Conservation (phyloP, 2,113 vertebrate genomes). For the Cichladusa arquata region DNA sequence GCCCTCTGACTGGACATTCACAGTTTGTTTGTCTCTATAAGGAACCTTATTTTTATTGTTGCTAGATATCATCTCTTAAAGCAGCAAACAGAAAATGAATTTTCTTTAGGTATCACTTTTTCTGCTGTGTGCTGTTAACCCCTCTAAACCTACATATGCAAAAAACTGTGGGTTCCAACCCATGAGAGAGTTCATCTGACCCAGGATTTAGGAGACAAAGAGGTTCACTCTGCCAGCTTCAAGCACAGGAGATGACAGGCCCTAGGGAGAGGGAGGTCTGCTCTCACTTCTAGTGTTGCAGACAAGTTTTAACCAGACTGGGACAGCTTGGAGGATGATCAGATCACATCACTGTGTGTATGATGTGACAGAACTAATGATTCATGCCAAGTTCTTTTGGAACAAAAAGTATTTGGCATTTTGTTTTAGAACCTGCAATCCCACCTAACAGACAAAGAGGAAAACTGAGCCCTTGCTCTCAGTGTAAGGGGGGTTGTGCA, state of each 20-base stretch:
- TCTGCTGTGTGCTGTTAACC: neutral
- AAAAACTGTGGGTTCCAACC: neutral
- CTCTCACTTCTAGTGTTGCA: neutral
- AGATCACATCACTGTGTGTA: neutral
- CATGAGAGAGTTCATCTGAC: neutral
- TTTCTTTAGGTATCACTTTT: neutral
- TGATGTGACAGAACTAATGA: neutral
- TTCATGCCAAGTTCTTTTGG: neutral
- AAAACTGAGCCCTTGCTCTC: neutral
- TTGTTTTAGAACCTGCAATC: neutral
- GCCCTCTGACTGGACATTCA: neutral
- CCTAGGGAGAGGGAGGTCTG: neutral
- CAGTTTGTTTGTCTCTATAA: neutral
- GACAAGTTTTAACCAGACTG: neutral
- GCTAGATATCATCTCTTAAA: neutral
- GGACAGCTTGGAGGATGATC: neutral
- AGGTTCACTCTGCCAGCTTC: neutral
- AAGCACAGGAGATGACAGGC: neutral
- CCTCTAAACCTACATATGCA: neutral
- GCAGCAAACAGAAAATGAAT: neutral
- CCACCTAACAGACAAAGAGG: neutral
- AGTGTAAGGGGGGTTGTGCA: rapidly evolving
- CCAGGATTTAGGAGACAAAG: neutral
- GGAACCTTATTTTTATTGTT: neutral
- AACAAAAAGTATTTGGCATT: neutral